Evolutionary conservation across 1,140 invertebrate genomes (phyloP).

Genomic region (Pseudachorutes palmiensis): DNA sequence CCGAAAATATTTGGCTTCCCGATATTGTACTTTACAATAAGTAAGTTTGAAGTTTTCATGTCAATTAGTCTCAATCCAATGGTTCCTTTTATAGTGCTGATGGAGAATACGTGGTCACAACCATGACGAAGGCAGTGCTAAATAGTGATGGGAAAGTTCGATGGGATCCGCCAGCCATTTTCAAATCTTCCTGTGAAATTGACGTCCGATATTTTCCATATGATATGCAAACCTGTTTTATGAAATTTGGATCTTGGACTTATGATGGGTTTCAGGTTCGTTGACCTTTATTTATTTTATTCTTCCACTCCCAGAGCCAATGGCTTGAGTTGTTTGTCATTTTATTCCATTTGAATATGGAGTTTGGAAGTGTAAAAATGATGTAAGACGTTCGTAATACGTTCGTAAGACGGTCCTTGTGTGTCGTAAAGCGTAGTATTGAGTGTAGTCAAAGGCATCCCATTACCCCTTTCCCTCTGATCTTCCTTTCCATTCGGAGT

Average conservation of each 20-base stretch:
- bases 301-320: not conserved
- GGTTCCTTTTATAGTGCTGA: conserved; percentile 63
- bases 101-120: conserved; percentile 94
- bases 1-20: conserved; percentile 88
- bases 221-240: conserved; percentile 91
- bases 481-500: not conserved
- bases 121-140: conserved; percentile 93
- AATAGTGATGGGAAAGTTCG: conserved; percentile 79
- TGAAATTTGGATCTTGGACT: conserved; percentile 97
- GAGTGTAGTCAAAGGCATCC: no score
- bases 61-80: not conserved
- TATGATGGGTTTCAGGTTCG: conserved; percentile 88
- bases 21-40: conserved; percentile 97
- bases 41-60: conserved; percentile 41
- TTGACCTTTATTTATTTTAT: not conserved
- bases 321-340: no score
- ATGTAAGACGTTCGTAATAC: no score
- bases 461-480: no score
- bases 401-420: no score
- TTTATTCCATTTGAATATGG: no score
- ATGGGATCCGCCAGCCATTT: conserved; percentile 92
- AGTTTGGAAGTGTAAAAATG: no score
- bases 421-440: no score
- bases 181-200: conserved; percentile 96
- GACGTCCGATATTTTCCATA: conserved; percentile 95